Percentiles rank a stretch among this genome's conserved stretches.
Evolutionary conservation across 2,113 vertebrate species (phyloP).

Genomic region (Aptenodytes patagonicus): DNA sequence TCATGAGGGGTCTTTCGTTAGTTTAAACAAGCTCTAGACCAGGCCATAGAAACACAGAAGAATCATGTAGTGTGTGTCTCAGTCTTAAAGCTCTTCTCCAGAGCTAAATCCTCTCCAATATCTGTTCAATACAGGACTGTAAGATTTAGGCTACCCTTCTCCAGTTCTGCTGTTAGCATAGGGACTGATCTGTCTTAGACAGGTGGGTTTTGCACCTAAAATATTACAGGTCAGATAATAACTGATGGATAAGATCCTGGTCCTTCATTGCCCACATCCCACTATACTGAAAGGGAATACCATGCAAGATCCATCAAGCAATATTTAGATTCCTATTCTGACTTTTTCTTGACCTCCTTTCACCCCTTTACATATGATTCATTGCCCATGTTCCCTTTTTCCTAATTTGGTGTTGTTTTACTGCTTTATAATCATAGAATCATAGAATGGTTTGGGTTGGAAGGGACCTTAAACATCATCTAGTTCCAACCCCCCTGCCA

Average conservation of each 20-base stretch:
- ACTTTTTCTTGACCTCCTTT: background rate
- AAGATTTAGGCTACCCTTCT: background rate
- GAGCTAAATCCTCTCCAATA: background rate
- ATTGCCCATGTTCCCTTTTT: background rate
- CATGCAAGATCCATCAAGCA: background rate
- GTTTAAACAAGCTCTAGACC: background rate
- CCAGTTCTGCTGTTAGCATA: background rate
- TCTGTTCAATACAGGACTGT: background rate
- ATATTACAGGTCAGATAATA: background rate
- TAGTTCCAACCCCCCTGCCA: no score
- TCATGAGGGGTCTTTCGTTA: background rate
- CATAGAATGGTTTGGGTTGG: no score
- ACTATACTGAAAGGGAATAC: background rate
- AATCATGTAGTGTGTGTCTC: rapidly evolving
- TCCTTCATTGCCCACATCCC: background rate
- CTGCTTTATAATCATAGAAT: background rate
- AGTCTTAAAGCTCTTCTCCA: background rate
- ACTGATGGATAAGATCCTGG: background rate
- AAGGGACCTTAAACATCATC: no score
- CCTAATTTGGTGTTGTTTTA: background rate
- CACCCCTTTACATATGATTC: background rate
- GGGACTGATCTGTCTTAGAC: background rate
- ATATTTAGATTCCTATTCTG: background rate
- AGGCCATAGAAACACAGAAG: background rate
- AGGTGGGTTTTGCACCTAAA: background rate